These are phyloP conservation scores for Phaenicophaeus curvirostris DNA, from an alignment of 2,797 vertebrate genomes.

Conservation along the genomic window DNA sequence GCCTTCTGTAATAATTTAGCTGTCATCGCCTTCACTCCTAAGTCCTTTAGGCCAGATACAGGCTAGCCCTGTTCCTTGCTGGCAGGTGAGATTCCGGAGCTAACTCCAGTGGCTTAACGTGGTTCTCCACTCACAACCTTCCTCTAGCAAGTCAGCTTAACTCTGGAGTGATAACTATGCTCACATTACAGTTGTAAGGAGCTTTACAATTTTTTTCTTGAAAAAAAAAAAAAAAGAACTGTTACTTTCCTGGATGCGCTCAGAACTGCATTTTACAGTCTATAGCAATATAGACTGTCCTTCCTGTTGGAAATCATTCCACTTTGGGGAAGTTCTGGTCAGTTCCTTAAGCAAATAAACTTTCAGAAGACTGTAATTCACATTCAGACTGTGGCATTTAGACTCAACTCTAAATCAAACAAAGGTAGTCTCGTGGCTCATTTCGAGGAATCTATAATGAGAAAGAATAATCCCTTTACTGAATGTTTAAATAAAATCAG, in stretches of 20 bases:
- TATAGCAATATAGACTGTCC: background rate
- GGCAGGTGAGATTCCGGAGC: conserved; percentile 24
- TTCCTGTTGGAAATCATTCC: background rate
- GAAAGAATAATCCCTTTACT: background rate
- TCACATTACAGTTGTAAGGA: background rate
- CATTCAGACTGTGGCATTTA: background rate
- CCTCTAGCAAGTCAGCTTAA: background rate
- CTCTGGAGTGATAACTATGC: background rate
- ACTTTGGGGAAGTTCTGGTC: background rate
- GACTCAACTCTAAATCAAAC: background rate
- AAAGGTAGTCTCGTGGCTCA: background rate
- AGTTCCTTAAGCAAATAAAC: conserved; percentile 14
- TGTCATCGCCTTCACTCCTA: conserved; percentile 37
- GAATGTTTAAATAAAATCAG: background rate
- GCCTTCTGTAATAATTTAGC: conserved; percentile 24
- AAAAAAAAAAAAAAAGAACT: no score
- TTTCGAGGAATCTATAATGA: background rate
- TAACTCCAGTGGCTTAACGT: conserved; percentile 37
- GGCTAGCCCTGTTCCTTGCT: conserved; percentile 16
- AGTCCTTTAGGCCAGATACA: conserved; percentile 6
- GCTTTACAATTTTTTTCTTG: background rate
- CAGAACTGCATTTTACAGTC: background rate
- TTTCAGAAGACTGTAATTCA: background rate
- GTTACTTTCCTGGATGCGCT: background rate
- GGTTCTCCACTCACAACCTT: background rate